These are phyloP conservation scores for Trematomus bernacchii DNA, from an alignment of 2,797 vertebrate genomes.

Conservation along the genomic window DNA sequence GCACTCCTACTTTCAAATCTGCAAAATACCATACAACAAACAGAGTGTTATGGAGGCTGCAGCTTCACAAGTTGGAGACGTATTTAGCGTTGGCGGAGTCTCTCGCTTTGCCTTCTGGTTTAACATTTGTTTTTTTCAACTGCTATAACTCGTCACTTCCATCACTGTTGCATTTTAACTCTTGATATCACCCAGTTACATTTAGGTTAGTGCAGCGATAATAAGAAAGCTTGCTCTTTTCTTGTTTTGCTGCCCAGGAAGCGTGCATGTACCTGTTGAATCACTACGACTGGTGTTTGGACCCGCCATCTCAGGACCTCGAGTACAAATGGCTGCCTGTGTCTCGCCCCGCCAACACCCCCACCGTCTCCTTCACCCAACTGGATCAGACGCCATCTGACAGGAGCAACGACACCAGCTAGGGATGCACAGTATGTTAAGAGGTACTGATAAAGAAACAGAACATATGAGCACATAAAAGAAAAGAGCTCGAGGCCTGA, in stretches of 20 bases:
- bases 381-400: constrained; percentile 47
- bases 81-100: constrained; percentile 37
- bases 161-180: constrained; percentile 21
- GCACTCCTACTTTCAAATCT: constrained; percentile 47
- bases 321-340: constrained; percentile 79
- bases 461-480: not conserved
- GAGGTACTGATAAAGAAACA: constrained; percentile 6
- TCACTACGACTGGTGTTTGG: constrained; percentile 72
- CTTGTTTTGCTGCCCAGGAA: constrained; percentile 57
- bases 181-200: not conserved
- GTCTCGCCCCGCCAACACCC: constrained; percentile 57
- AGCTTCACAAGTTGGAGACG: constrained; percentile 42
- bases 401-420: constrained; percentile 11
- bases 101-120: constrained; percentile 44
- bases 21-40: constrained; percentile 33
- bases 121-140: constrained; percentile 50
- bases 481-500: constrained; percentile 7
- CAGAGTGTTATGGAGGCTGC: constrained; percentile 48
- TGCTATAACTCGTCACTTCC: constrained; percentile 22
- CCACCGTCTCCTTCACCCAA: constrained; percentile 61
- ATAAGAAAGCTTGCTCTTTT: constrained; percentile 16
- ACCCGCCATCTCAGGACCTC: constrained; percentile 68
- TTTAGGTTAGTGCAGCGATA: constrained; percentile 4
- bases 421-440: constrained; percentile 30
- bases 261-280: constrained; percentile 69